Conservation (phyloP, 2,888 invertebrate genomes). For the Caradrina clavipalpis region DNA sequence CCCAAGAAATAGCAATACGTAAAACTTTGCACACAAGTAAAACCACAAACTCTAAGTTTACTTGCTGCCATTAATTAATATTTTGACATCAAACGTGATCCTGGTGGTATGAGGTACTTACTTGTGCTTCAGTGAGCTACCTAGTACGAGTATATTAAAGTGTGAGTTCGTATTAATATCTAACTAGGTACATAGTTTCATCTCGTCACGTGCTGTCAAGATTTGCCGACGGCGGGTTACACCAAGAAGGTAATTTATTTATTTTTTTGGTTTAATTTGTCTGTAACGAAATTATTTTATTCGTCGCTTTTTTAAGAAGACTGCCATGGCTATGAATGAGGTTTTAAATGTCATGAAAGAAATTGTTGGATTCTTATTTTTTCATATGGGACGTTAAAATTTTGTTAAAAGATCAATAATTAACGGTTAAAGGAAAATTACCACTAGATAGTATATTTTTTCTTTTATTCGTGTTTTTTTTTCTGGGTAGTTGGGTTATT, state of each 20-base stretch:
- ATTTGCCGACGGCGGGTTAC: constrained; percentile 47
- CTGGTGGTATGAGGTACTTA: constrained; percentile 44
- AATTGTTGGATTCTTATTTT: too few relatives aligned
- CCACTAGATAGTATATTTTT: too few relatives aligned
- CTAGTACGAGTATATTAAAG: constrained; percentile 57
- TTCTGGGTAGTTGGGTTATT: too few relatives aligned
- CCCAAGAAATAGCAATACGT: constrained; percentile 6
- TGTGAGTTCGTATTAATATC: constrained; percentile 70
- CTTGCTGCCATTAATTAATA: constrained; percentile 49
- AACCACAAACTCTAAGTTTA: constrained; percentile 25
- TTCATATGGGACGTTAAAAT: too few relatives aligned
- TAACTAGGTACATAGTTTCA: constrained; percentile 74
- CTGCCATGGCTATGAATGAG: too few relatives aligned
- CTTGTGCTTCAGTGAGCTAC: constrained; percentile 44
- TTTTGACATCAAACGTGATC: constrained; percentile 53
- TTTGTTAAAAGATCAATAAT: too few relatives aligned
- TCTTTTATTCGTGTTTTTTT: too few relatives aligned
- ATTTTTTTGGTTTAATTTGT: constrained; percentile 23
- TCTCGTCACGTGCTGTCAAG: constrained; percentile 66
- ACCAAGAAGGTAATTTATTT: background rate
- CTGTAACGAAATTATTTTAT: background rate
- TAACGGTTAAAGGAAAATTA: too few relatives aligned
- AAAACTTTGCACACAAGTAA: constrained; percentile 15
- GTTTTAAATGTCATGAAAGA: too few relatives aligned
- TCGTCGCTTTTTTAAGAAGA: too few relatives aligned